These are phyloP conservation scores for Enoplolaimus lenunculus DNA, from an alignment of 2,888 invertebrate species.

Conservation along the genomic window DNA sequence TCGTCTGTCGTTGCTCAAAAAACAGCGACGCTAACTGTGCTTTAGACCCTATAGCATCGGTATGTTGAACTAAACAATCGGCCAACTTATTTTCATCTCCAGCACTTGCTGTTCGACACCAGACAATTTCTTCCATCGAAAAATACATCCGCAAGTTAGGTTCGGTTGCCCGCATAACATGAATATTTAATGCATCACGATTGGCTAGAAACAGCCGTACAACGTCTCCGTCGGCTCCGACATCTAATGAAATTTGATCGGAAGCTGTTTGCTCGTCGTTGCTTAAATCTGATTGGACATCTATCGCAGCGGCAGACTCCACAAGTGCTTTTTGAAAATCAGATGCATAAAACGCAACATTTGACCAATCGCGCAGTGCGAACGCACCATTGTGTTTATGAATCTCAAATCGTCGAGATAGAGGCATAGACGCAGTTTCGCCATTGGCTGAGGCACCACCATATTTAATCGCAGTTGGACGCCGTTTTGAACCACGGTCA, in stretches of 20 bases:
- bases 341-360: conserved; percentile 1
- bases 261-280: not conserved
- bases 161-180: not conserved
- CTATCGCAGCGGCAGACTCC: not conserved
- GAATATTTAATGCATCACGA: not conserved
- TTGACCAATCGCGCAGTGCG: not conserved
- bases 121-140: too few species aligned
- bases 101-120: too few species aligned
- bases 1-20: too few species aligned
- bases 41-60: too few species aligned
- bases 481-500: not conserved
- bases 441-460: conserved; percentile 20
- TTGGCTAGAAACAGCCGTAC: not conserved
- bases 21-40: too few species aligned
- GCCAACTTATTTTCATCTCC: too few species aligned
- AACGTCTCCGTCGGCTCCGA: too few species aligned
- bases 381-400: conserved; percentile 29
- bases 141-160: not conserved
- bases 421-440: conserved; percentile 23
- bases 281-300: too few species aligned
- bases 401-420: conserved; percentile 36
- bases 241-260: too few species aligned
- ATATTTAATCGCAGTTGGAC: not conserved
- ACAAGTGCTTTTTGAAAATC: not conserved
- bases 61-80: too few species aligned